Evolutionary conservation across 2,888 invertebrate species (phyloP).

Genomic region (Lepidochrysops patricia): DNA sequence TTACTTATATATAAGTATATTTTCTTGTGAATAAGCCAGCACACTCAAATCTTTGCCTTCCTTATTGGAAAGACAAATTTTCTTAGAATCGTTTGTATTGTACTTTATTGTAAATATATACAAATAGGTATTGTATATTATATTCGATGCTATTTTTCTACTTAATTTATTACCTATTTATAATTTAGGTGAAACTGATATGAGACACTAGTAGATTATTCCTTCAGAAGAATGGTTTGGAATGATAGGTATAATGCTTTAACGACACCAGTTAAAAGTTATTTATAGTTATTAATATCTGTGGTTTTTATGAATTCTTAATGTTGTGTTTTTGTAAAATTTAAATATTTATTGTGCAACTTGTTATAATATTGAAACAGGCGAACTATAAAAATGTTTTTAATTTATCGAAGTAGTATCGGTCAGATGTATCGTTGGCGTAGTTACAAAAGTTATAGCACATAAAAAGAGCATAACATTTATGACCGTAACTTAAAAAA

Average conservation of each 20-base stretch:
- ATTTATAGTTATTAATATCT: background rate
- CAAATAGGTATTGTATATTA: too few species aligned
- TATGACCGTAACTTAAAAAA: background rate
- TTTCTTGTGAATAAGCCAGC: too few species aligned
- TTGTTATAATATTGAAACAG: background rate
- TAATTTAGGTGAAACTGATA: too few species aligned
- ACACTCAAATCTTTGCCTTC: too few species aligned
- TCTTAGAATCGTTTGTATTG: too few species aligned
- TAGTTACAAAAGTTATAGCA: background rate
- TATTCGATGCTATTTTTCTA: too few species aligned
- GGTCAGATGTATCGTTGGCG: background rate
- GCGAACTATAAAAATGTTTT: background rate
- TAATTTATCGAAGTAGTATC: background rate
- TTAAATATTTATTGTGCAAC: background rate
- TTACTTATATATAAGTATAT: too few species aligned
- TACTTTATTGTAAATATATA: too few species aligned
- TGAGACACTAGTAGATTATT: too few species aligned
- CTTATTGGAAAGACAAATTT: too few species aligned
- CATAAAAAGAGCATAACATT: background rate
- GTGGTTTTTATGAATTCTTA: background rate
- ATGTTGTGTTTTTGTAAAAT: background rate
- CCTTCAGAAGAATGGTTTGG: background rate
- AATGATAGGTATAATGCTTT: background rate
- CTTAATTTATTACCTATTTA: too few species aligned
- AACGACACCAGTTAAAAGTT: background rate